Evolutionary conservation across 2,113 vertebrate genomes (phyloP).

Genomic region (Caracal caracal): DNA sequence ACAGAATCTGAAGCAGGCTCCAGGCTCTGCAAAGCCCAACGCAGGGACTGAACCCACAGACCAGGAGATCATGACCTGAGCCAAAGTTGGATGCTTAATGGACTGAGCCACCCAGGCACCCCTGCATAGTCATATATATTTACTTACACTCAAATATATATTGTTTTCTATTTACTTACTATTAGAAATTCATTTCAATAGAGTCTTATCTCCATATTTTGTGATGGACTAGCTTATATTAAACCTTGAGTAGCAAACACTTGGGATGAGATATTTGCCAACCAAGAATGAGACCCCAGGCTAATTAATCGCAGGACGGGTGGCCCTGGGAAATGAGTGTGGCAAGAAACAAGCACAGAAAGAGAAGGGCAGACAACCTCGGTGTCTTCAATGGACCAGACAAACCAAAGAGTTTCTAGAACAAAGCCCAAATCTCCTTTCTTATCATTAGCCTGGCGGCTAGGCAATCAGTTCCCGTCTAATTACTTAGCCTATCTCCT

Average conservation of each 20-base stretch:
- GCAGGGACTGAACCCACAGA: too few species aligned
- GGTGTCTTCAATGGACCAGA: neutral
- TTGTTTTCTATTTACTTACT: neutral
- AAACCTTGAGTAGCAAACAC: neutral
- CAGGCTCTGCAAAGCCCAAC: too few species aligned
- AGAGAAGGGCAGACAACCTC: neutral
- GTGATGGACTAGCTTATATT: neutral
- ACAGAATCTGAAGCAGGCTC: too few species aligned
- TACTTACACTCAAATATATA: neutral
- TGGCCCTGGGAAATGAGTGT: neutral
- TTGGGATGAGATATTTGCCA: neutral
- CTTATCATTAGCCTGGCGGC: neutral
- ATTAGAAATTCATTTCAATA: neutral
- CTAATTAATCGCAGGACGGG: neutral
- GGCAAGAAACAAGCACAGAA: neutral
- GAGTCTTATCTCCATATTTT: neutral
- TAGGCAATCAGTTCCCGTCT: neutral
- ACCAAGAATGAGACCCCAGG: neutral
- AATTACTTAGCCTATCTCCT: slow-evolving; percentile 3
- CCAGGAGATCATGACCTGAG: too few species aligned
- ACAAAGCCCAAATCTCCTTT: neutral
- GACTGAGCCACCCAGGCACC: too few species aligned
- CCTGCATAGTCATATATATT: neutral
- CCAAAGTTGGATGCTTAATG: too few species aligned
- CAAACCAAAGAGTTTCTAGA: neutral